Evolutionary conservation across 2,797 vertebrate genomes (phyloP).

Genomic region (Acanthornis magna): DNA sequence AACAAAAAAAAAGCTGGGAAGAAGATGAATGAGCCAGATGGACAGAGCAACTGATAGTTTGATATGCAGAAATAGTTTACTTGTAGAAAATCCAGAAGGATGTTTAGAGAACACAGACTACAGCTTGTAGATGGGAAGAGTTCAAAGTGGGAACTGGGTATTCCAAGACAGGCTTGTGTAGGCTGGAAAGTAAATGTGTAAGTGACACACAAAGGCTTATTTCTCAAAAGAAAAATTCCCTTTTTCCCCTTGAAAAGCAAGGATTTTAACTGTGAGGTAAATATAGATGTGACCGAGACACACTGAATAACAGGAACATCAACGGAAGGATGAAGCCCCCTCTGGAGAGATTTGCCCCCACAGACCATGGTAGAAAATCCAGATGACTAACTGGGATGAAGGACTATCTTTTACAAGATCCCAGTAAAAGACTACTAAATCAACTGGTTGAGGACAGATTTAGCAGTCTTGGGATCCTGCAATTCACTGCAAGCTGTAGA

Average conservation of each 20-base stretch:
- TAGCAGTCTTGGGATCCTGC: background rate
- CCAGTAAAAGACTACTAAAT: background rate
- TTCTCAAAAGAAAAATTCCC: background rate
- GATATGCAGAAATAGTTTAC: background rate
- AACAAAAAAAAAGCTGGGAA: background rate
- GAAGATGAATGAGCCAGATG: constrained; percentile 37
- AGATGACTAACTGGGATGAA: background rate
- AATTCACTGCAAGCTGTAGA: background rate
- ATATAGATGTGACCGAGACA: background rate
- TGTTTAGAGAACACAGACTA: background rate
- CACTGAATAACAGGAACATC: background rate
- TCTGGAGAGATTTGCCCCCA: background rate
- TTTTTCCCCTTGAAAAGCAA: background rate
- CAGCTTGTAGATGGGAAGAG: background rate
- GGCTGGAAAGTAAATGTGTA: background rate
- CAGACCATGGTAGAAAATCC: background rate
- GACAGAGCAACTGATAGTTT: constrained; percentile 33
- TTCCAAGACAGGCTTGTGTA: background rate
- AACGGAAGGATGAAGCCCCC: background rate
- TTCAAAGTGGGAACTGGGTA: background rate
- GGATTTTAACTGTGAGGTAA: background rate
- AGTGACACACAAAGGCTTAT: background rate
- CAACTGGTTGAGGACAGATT: background rate
- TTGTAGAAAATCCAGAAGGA: background rate
- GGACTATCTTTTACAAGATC: background rate